Conservation (phyloP, 2,797 vertebrate species). For the Prunella strophiata region DNA sequence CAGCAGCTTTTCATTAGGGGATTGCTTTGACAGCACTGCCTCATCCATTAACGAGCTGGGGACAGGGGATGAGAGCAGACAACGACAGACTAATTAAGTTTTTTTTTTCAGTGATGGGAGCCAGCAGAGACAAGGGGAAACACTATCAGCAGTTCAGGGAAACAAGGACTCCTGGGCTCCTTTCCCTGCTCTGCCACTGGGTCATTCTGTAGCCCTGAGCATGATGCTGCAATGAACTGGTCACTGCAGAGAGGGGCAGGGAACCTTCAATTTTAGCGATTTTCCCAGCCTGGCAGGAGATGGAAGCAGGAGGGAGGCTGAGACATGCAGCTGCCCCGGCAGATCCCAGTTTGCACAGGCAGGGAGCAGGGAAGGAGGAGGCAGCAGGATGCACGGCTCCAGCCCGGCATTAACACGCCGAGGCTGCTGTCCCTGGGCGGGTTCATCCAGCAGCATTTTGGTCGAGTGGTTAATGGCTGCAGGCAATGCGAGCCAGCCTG, state of each 20-base stretch:
- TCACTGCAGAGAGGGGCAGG: background rate
- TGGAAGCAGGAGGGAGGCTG: background rate
- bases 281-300: background rate
- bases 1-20: background rate
- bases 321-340: background rate
- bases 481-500: background rate
- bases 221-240: accelerated
- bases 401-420: background rate
- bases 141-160: background rate
- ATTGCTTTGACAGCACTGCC: slow-evolving; percentile 9
- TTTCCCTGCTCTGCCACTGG: background rate
- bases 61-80: slow-evolving; percentile 11
- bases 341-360: background rate
- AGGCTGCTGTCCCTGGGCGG: background rate
- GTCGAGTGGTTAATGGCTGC: background rate
- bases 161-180: background rate
- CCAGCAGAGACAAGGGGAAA: slow-evolving; percentile 18
- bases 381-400: background rate
- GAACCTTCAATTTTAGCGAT: background rate
- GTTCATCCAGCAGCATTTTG: background rate
- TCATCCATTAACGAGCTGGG: background rate
- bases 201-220: background rate
- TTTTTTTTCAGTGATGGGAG: background rate
- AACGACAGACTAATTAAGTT: background rate
- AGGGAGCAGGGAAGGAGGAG: background rate